These are phyloP conservation scores for Seladonia tumulorum DNA, from an alignment of 2,888 invertebrate genomes.

Conservation along the genomic window DNA sequence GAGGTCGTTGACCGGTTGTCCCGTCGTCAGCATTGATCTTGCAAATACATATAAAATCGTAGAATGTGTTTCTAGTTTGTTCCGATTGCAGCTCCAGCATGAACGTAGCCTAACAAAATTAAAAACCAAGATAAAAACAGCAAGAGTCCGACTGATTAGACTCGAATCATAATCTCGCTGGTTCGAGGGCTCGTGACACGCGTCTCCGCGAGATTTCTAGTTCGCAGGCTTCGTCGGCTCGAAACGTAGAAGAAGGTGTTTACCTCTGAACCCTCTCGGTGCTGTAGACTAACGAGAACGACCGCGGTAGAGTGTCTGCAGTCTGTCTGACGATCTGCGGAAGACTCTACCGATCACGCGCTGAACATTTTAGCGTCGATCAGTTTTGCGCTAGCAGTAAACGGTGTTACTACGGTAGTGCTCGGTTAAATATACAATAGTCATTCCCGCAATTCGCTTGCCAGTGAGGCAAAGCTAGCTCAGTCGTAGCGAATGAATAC, in stretches of 20 bases:
- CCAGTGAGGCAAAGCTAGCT: not conserved
- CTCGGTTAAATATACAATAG: not conserved
- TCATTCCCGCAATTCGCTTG: not conserved
- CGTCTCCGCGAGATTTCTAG: not conserved
- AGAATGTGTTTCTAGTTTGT: not conserved
- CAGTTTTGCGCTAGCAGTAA: not conserved
- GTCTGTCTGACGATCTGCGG: not conserved
- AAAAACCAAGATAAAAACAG: not conserved
- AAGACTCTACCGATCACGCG: not conserved
- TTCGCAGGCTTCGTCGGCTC: not conserved
- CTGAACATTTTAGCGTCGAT: not conserved
- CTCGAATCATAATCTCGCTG: not conserved
- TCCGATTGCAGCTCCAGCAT: not conserved
- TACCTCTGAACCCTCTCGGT: not conserved
- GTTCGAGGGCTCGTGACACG: slow-evolving; percentile 2
- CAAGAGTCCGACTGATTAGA: not conserved
- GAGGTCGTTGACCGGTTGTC: not conserved
- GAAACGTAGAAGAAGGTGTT: not conserved
- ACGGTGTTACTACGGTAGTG: not conserved
- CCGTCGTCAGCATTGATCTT: not conserved
- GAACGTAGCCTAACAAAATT: not conserved
- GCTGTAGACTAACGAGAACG: not conserved
- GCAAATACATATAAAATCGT: not conserved
- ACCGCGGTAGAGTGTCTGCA: not conserved
- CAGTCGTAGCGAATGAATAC: not conserved